phyloP scores from a whole-genome alignment of 1,140 invertebrate species.

The Trichonephila clavata region DNA sequence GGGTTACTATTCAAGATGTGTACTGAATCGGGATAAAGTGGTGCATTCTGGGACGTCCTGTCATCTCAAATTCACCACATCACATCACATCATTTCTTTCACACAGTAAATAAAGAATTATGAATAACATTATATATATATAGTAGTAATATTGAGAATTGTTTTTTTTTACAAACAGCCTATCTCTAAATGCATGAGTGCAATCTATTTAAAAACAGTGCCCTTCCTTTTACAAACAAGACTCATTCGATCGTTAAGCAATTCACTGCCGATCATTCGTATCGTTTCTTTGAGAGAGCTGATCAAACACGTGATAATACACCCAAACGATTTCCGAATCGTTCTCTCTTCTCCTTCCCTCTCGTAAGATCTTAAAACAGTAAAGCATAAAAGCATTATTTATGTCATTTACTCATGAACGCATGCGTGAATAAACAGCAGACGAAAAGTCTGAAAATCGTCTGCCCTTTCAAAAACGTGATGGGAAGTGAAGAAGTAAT shows the following conservation, averaged over 20 bases:
- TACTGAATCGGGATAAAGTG: no score
- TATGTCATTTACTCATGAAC: not conserved
- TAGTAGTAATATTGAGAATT: no score
- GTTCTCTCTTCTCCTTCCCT: not conserved
- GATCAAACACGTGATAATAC: not conserved
- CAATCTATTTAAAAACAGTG: no score
- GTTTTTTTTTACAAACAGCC: no score
- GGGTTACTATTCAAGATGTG: no score
- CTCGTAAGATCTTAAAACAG: not conserved
- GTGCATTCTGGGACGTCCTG: no score
- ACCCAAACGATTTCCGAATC: not conserved
- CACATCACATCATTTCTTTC: no score
- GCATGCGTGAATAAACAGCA: not conserved
- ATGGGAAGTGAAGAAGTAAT: not conserved
- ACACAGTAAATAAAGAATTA: no score
- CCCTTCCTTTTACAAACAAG: not conserved
- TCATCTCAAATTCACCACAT: no score
- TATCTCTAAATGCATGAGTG: no score
- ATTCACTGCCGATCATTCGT: not conserved
- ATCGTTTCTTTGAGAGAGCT: not conserved
- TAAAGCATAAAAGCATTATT: not conserved
- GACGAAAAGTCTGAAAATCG: slow-evolving; percentile 21
- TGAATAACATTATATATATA: no score
- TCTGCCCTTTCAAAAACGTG: not conserved
- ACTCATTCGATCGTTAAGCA: not conserved